Base-by-base conservation (phyloP, 30 jellyfish, hydroid and myxozoan species). In the Hydractinia symbiolongicarpus region DNA sequence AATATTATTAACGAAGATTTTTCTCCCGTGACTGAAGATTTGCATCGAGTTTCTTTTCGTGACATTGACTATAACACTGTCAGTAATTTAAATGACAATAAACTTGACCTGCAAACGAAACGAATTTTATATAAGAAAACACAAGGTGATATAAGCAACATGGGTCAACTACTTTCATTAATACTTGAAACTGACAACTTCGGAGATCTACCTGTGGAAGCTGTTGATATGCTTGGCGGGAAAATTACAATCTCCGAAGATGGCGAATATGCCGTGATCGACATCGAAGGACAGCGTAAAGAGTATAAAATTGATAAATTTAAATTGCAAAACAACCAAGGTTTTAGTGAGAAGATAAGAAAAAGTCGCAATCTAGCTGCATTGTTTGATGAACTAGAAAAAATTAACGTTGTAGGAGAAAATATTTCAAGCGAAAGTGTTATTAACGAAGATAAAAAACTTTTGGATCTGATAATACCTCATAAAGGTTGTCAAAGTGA, bases 241-340 rank as follows among this genome's bases (percentile, higher is more conserved):
- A 55, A 54, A 20, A 66, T 77, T 14, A 77, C 55, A 30, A 77
- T 77, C 30, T 77, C 85, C 56, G 85, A 77, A 44, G 79, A 77
- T 58, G 85, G 85, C 16, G 85, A 77, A 54, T 77, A 77, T 57
- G 85, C 85, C 17, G 55, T 77, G 17, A 77, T 77, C 53, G 58
- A 77, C 30, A 9, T 77, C 15, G 85, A 77, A 77, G 85, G 85
- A 10, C 56, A 54, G 7, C 56, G 55, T 21, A 77, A 66, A 30
- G 85, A 77, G 40, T 77, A 77, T 51, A 77, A 77, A 66, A 77
- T 77, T 7, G 85, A 77, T 55, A 77, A 50, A 54, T 51, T 52
- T 16, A 77, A 77, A 61, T 21, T 77, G 6, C 11, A 44, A 20
- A 50, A 77, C 79, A 77, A 54, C 7, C 52, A 66, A n/a, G 85